phyloP scores from a whole-genome alignment of 2,888 invertebrate genomes.

The Ophioninae sp. region DNA sequence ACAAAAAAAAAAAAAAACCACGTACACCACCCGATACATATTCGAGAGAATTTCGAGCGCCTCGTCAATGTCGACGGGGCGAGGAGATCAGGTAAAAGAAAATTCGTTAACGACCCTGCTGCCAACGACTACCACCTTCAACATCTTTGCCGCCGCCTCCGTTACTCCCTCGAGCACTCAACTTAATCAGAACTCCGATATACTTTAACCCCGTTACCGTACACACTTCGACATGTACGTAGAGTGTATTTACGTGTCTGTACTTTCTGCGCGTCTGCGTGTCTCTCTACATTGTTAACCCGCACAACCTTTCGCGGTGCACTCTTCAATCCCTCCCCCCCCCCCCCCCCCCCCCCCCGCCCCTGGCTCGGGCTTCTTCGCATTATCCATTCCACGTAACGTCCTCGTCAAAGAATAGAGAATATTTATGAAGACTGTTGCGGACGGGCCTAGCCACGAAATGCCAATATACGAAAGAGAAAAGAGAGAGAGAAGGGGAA shows the following conservation, averaged over 20 bases:
- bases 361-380: no score
- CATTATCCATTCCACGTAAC: conserved; percentile 52
- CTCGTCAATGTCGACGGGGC: conserved; percentile 49
- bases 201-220: conserved; percentile 48
- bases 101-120: conserved; percentile 64
- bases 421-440: conserved; percentile 58
- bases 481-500: background rate
- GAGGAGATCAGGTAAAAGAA: conserved; percentile 34
- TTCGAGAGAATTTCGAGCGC: conserved; percentile 55
- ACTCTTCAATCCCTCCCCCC: background rate
- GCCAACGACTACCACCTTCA: conserved; percentile 55
- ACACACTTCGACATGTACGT: conserved; percentile 40
- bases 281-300: conserved; percentile 21
- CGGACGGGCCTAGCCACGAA: conserved; percentile 24
- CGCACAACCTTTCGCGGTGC: conserved; percentile 3
- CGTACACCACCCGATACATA: conserved; percentile 35
- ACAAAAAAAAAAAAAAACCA: no score
- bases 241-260: conserved; percentile 14
- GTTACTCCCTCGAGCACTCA: conserved; percentile 45
- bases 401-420: conserved; percentile 52
- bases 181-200: conserved; percentile 66
- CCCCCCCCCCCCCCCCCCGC: conserved; percentile 3
- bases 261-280: background rate
- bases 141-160: conserved; percentile 31
- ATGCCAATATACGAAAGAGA: conserved; percentile 14